Base-by-base conservation (phyloP, 2,888 invertebrate genomes). In the Leptinotarsa rubiginosa region DNA sequence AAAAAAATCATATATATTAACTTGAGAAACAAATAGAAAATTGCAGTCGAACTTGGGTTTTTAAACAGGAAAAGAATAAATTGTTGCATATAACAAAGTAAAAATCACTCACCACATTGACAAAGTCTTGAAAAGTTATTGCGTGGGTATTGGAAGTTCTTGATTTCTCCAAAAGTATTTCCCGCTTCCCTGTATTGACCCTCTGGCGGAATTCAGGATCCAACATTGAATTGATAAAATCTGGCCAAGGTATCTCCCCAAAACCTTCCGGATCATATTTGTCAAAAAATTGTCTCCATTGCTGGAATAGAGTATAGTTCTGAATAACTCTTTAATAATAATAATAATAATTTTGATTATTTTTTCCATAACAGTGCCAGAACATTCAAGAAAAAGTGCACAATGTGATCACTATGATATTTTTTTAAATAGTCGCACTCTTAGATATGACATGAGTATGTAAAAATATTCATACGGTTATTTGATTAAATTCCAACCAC, bases 251-350 rank as follows among this genome's bases (percentile, higher is more conserved):
- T 84, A 97, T 96, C 89, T 97, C 96, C 13, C 97, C 97, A 85
- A 96, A 97, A 59, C 97, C 97, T 89, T 97, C 97, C 12, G 95
- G 95, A 89, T 97, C 96, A 86, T 94, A 96, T 91, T 93, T 93
- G 88, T 96, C 96, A 86, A 96, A 96, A 77, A 96, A 91, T 78
- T 94, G 92, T 81, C 96, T 92, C 96, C 96, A 96, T 94, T 95
- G 95, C 96, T 96, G 91, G 77, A 91, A 84, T 86, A 50, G 50
- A n/a, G 50, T 50, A 50, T 15, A 50, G 50, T 50, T 50, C n/a
- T 50, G 50, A 50, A 16, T n/a, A 15, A 50, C 4, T n/a, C 15
- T 1, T 15, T 50, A 16, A 4, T 50, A 50, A 16, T 4, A 15
- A 16, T 4, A 15, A 16, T 16, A 16, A 50, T 16, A 13, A 15